These are phyloP conservation scores for Petrolisthes manimaculis DNA, from an alignment of 2,888 invertebrate genomes.

Conservation along the genomic window DNA sequence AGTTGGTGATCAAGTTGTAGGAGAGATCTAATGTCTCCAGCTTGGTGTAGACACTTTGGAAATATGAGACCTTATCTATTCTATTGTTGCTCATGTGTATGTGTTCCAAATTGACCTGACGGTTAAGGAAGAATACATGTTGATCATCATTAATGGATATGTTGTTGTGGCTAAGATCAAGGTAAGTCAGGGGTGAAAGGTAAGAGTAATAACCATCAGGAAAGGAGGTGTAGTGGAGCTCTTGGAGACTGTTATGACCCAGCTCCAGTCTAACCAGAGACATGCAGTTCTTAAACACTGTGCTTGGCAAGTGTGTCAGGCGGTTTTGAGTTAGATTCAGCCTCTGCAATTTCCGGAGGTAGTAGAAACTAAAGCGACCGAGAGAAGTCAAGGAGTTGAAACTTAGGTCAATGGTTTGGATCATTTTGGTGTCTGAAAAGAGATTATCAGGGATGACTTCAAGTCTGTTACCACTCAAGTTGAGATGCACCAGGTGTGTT, in stretches of 20 bases:
- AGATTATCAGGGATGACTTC: conserved; percentile 18
- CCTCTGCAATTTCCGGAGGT: conserved; percentile 9
- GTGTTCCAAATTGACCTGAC: conserved; percentile 21
- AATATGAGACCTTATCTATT: conserved; percentile 15
- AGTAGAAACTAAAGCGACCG: conserved; percentile 13
- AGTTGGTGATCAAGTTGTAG: background rate
- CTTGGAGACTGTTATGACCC: conserved; percentile 26
- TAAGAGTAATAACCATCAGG: background rate
- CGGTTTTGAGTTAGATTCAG: conserved; percentile 39
- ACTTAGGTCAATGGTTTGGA: conserved; percentile 29
- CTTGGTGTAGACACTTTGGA: background rate
- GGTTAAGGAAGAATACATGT: background rate
- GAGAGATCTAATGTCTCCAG: conserved; percentile 14
- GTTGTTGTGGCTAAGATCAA: conserved; percentile 47
- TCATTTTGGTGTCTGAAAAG: conserved; percentile 19
- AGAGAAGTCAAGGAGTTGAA: conserved; percentile 24
- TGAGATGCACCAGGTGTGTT: background rate
- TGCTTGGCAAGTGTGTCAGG: conserved; percentile 32
- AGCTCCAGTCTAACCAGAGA: conserved; percentile 6
- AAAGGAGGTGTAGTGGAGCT: conserved; percentile 4
- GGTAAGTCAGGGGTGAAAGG: background rate
- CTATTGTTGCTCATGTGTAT: conserved; percentile 38
- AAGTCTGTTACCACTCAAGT: conserved; percentile 28
- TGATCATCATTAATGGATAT: background rate
- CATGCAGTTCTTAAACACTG: background rate